Conservation (phyloP, 2,113 vertebrate genomes). For the Apeltes quadracus region DNA sequence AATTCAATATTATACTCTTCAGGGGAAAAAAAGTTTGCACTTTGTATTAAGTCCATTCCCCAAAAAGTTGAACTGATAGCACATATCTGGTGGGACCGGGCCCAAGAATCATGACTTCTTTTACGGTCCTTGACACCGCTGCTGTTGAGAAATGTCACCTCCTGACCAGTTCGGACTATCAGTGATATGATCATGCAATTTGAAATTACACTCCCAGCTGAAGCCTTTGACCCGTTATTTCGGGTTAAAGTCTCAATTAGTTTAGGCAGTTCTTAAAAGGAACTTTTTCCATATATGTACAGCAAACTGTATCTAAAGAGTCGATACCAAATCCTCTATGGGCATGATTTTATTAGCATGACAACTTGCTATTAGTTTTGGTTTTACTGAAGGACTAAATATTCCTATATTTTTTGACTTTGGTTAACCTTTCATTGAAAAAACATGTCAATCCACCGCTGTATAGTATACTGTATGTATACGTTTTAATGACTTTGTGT, state of each 20-base stretch:
- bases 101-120: constrained; percentile 45
- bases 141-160: constrained; percentile 57
- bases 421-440: neutral
- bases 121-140: constrained; percentile 55
- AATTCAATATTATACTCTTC: constrained; percentile 26
- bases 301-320: neutral
- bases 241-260: neutral
- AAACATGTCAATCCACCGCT: neutral
- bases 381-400: no score
- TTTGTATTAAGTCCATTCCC: constrained; percentile 40
- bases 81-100: constrained; percentile 45
- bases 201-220: neutral
- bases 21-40: constrained; percentile 18
- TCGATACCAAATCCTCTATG: constrained; percentile 17
- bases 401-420: neutral
- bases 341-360: constrained; percentile 20
- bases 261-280: neutral
- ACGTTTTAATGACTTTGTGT: neutral
- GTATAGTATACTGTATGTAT: neutral
- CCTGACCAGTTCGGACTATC: neutral
- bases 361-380: neutral
- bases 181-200: neutral
- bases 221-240: neutral
- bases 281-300: neutral
- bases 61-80: constrained; percentile 37